These are phyloP conservation scores for Ischnus inquisitorius DNA, from an alignment of 2,888 invertebrate genomes.

Conservation along the genomic window DNA sequence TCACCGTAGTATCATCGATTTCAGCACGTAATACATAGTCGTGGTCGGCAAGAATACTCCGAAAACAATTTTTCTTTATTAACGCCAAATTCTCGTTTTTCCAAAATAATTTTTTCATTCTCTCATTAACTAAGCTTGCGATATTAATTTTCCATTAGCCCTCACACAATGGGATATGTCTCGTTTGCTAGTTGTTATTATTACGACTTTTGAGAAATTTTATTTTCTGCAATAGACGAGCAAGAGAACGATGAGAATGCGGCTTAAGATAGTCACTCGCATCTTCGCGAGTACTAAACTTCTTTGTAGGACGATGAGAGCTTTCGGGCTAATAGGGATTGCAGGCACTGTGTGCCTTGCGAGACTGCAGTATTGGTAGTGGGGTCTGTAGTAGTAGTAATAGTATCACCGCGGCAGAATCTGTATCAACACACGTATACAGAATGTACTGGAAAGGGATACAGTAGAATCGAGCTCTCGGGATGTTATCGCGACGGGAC, in stretches of 20 bases:
- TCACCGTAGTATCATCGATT: slow-evolving; percentile 9
- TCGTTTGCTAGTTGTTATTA: too few relatives aligned
- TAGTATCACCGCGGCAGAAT: slow-evolving; percentile 22
- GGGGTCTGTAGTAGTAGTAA: slow-evolving; percentile 15
- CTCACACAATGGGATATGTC: too few relatives aligned
- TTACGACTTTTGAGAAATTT: not conserved
- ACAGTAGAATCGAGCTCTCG: slow-evolving; percentile 53
- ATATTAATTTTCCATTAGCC: not conserved
- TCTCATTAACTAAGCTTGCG: slow-evolving; percentile 1
- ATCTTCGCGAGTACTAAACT: slow-evolving; percentile 1
- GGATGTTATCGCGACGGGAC: slow-evolving; percentile 71
- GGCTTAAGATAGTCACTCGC: slow-evolving; percentile 19
- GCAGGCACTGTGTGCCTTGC: not conserved
- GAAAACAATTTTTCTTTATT: not conserved
- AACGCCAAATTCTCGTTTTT: not conserved
- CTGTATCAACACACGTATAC: slow-evolving; percentile 16
- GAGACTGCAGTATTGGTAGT: slow-evolving; percentile 24
- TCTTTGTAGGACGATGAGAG: slow-evolving; percentile 16
- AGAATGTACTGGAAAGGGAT: slow-evolving; percentile 28
- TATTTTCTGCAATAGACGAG: slow-evolving; percentile 8
- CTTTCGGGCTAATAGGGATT: slow-evolving; percentile 17
- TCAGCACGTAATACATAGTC: not conserved
- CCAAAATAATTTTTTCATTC: not conserved
- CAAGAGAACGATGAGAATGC: slow-evolving; percentile 5
- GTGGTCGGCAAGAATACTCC: not conserved